Evolutionary conservation across 2,888 invertebrate genomes (phyloP).

Genomic region (Odontocerum albicorne): DNA sequence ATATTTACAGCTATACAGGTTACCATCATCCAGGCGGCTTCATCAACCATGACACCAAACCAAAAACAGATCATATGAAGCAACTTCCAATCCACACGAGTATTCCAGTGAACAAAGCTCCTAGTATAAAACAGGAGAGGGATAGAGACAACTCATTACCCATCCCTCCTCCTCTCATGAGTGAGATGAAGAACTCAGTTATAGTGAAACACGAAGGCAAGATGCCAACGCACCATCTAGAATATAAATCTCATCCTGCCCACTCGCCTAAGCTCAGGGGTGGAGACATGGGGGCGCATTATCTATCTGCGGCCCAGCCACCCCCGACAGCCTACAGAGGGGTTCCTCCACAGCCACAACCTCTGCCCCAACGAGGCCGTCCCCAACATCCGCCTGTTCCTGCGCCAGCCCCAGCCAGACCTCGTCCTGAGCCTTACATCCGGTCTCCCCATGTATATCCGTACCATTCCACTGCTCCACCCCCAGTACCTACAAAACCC

Average conservation of each 20-base stretch:
- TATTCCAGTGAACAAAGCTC: constrained; percentile 42
- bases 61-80: constrained; percentile 54
- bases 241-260: constrained; percentile 57
- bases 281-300: constrained; percentile 58
- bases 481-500: constrained; percentile 58
- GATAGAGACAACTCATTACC: constrained; percentile 51
- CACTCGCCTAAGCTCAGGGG: constrained; percentile 60
- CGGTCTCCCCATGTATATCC: constrained; percentile 43
- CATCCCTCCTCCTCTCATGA: constrained; percentile 68
- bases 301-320: constrained; percentile 55
- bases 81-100: constrained; percentile 41
- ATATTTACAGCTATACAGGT: constrained; percentile 66
- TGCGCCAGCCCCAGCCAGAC: constrained; percentile 39
- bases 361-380: constrained; percentile 42
- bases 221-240: constrained; percentile 58
- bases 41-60: constrained; percentile 60
- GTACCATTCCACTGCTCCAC: constrained; percentile 52
- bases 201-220: constrained; percentile 79
- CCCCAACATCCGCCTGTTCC: constrained; percentile 42
- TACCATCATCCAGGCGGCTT: constrained; percentile 50
- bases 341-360: constrained; percentile 36
- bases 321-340: constrained; percentile 45
- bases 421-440: constrained; percentile 34
- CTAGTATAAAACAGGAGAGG: constrained; percentile 42
- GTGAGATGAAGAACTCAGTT: constrained; percentile 73